Conservation (phyloP, 2,797 vertebrate species). For the Astyanax mexicanus region DNA sequence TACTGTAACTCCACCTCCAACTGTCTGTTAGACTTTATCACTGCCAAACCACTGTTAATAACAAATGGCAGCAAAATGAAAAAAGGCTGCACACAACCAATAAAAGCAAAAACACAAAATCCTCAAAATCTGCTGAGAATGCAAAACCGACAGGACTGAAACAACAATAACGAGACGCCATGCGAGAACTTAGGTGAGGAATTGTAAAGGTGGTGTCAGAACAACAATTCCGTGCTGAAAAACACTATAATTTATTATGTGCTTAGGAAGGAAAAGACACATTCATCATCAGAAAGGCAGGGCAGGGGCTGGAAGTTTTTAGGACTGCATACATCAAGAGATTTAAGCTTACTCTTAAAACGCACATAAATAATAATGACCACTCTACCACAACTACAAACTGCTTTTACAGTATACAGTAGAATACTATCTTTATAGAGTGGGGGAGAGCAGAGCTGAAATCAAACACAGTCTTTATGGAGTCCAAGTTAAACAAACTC, state of each 20-base stretch:
- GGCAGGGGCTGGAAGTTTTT: not conserved
- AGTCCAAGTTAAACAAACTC: no score
- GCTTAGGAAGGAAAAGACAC: constrained; percentile 9
- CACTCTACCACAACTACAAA: not conserved
- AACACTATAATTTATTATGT: constrained; percentile 1
- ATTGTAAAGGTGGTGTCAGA: constrained; percentile 3
- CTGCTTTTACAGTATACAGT: not conserved
- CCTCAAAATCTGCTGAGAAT: not conserved
- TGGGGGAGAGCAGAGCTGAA: no score
- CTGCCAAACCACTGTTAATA: not conserved
- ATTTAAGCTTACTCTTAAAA: not conserved
- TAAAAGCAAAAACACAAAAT: not conserved
- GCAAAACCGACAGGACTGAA: not conserved
- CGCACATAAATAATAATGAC: not conserved
- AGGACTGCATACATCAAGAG: not conserved
- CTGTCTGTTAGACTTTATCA: not conserved
- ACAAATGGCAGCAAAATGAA: not conserved
- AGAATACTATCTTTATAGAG: not conserved
- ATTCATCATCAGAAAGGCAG: not conserved
- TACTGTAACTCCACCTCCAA: not conserved
- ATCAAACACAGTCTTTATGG: no score
- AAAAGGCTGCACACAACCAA: not conserved
- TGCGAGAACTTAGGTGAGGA: not conserved
- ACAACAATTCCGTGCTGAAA: not conserved
- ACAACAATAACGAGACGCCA: not conserved